Evolutionary conservation across 2,797 vertebrate species (phyloP).

Genomic region (Galago senegalensis): DNA sequence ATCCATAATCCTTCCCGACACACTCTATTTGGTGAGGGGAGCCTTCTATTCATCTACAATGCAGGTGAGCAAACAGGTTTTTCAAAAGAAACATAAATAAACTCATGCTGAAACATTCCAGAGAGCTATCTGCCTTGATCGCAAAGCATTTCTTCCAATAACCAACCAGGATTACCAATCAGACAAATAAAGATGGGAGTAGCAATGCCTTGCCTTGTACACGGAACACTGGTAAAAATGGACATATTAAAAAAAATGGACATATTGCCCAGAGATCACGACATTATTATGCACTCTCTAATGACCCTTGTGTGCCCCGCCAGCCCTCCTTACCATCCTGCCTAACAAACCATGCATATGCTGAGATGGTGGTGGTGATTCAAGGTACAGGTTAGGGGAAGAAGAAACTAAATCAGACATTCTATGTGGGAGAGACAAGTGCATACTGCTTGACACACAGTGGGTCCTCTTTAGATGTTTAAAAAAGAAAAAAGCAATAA

Average conservation of each 20-base stretch:
- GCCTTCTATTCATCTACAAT: constrained; percentile 31
- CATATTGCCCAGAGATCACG: not conserved
- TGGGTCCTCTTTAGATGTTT: constrained; percentile 70
- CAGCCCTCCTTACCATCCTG: not conserved
- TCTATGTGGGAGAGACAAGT: not conserved
- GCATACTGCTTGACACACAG: constrained; percentile 60
- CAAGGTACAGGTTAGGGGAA: constrained; percentile 14
- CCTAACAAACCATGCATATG: not conserved
- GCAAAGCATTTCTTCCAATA: not conserved
- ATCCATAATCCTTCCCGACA: constrained; percentile 60
- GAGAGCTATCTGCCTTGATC: not conserved
- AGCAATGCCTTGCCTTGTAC: not conserved
- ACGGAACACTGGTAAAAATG: not conserved
- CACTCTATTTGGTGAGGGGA: not conserved
- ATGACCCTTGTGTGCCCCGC: not conserved
- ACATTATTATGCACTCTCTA: not conserved
- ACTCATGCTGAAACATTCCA: constrained; percentile 22
- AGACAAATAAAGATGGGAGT: not conserved
- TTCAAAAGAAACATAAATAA: constrained; percentile 60
- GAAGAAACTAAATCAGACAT: not conserved
- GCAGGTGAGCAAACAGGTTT: constrained; percentile 67
- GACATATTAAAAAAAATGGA: not conserved
- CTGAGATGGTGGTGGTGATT: not conserved
- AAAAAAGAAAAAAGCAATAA: constrained; percentile 50
- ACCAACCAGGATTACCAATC: not conserved